Evolutionary conservation across 2,797 vertebrate genomes (phyloP).

Genomic region (Pangasius macronema): DNA sequence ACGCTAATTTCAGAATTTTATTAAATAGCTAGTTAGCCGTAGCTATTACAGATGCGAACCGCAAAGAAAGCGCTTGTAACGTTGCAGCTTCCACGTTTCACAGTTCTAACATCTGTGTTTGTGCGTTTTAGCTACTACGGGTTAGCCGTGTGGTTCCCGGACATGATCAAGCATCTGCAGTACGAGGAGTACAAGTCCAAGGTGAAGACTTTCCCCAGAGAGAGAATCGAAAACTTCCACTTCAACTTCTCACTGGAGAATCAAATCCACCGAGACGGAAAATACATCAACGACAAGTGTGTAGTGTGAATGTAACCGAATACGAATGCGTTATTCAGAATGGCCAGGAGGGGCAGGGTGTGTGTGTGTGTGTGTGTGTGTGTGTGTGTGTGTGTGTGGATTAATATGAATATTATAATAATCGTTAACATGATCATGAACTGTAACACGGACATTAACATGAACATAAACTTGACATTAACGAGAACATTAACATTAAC

Average conservation of each 20-base stretch:
- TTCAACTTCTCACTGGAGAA: constrained; percentile 96
- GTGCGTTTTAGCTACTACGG: constrained; percentile 87
- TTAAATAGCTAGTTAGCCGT: too few species aligned
- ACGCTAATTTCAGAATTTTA: background rate
- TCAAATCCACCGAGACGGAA: constrained; percentile 87
- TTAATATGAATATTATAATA: background rate
- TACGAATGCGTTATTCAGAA: background rate
- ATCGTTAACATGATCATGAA: too few species aligned
- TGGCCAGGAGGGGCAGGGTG: background rate
- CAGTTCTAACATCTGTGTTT: background rate
- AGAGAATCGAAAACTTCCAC: constrained; percentile 81
- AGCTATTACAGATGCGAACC: background rate
- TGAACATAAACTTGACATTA: too few species aligned
- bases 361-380: constrained; percentile 11
- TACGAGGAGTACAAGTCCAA: constrained; percentile 84
- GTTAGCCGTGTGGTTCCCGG: constrained; percentile 95
- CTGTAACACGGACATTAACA: background rate
- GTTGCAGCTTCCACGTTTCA: background rate
- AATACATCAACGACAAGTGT: constrained; percentile 88
- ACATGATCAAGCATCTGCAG: constrained; percentile 95
- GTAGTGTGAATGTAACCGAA: constrained; percentile 49
- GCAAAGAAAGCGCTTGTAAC: background rate
- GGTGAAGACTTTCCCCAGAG: constrained; percentile 80
- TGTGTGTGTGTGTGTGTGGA: background rate
- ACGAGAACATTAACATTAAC: too few species aligned